Conservation (phyloP, 2,113 vertebrate genomes). For the Oxygymnocypris stewartii region DNA sequence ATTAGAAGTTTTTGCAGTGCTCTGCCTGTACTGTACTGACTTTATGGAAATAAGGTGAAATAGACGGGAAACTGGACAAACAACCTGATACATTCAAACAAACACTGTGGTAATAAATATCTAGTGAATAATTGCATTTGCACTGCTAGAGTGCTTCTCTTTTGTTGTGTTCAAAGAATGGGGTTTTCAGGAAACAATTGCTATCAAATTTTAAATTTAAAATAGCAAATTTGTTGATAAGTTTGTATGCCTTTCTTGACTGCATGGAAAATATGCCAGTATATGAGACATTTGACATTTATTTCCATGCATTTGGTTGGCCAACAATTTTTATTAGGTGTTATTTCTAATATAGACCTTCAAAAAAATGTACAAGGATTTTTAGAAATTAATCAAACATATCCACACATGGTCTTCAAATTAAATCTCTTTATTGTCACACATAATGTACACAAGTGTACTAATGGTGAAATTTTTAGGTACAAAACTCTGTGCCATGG, state of each 20-base stretch:
- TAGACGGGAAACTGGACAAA: constrained; percentile 53
- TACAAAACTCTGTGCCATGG: no score
- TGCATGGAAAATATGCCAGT: background rate
- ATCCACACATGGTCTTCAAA: no score
- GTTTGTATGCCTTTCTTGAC: constrained; percentile 10
- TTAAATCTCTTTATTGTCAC: no score
- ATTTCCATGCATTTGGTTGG: background rate
- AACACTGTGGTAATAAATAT: constrained; percentile 64
- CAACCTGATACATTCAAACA: constrained; percentile 62
- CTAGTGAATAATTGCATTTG: constrained; percentile 72
- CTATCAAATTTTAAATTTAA: background rate
- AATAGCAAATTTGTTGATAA: background rate
- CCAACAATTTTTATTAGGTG: no score
- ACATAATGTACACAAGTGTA: no score
- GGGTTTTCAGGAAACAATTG: constrained; percentile 46
- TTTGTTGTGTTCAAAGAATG: constrained; percentile 72
- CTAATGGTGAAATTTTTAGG: no score
- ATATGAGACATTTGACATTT: constrained; percentile 31
- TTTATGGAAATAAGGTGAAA: constrained; percentile 34
- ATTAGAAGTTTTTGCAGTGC: constrained; percentile 67
- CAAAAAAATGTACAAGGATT: no score
- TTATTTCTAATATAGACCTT: no score
- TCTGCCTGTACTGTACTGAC: constrained; percentile 32
- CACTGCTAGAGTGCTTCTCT: constrained; percentile 61
- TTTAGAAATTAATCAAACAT: no score